phyloP scores from a whole-genome alignment of 2,113 vertebrate species.

The Gallinago jamesoni region DNA sequence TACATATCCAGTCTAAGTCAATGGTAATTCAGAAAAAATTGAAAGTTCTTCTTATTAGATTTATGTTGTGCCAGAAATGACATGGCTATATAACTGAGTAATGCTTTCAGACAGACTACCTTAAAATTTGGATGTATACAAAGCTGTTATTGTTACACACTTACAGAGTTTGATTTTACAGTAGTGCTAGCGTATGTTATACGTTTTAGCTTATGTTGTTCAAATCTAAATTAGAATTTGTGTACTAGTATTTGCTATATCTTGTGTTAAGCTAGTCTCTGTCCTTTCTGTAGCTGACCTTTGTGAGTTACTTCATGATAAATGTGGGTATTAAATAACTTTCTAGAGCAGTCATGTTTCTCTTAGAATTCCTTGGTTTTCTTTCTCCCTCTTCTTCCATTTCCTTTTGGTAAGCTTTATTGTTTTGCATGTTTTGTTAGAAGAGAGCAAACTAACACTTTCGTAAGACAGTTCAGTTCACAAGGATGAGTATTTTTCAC shows the following conservation, averaged over 20 bases:
- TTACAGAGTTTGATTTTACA: not conserved
- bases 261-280: not conserved
- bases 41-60: not conserved
- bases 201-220: not conserved
- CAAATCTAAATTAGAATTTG: not conserved
- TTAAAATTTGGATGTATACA: not conserved
- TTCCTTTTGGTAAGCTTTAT: not conserved
- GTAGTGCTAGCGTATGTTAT: not conserved
- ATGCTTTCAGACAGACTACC: not conserved
- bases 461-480: not conserved
- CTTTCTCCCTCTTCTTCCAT: not conserved
- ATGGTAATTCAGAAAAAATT: not conserved
- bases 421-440: not conserved
- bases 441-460: not conserved
- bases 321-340: not conserved
- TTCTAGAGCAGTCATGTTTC: not conserved
- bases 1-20: not conserved
- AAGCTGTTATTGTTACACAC: not conserved
- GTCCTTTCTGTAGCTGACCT: not conserved
- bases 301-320: not conserved
- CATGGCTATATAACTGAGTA: no score
- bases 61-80: not conserved
- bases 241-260: not conserved
- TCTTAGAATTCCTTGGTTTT: not conserved
- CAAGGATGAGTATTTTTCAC: not conserved